Conservation (phyloP, 1,140 invertebrate genomes). For the Drosophila sp. region DNA sequence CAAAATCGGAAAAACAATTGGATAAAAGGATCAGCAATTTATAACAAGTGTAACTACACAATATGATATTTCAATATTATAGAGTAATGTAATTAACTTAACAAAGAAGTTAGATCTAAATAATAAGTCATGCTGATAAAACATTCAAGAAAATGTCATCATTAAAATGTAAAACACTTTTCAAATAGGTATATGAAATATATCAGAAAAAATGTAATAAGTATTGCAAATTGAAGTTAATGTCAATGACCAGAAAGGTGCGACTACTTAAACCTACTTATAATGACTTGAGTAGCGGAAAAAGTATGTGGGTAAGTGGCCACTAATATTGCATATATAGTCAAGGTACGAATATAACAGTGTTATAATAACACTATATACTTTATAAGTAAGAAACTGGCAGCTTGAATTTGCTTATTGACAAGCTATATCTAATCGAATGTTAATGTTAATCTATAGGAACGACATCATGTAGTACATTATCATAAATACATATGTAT, state of each 20-base stretch:
- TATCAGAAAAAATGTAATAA: neutral
- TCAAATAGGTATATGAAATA: too few relatives aligned
- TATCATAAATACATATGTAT: neutral
- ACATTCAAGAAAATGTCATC: neutral
- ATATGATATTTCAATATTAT: too few relatives aligned
- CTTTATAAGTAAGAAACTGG: constrained; percentile 7
- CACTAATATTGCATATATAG: constrained; percentile 9
- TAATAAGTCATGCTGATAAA: neutral
- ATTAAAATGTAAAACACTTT: neutral
- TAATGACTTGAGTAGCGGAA: neutral
- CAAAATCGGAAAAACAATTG: too few relatives aligned
- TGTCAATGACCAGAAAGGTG: constrained; percentile 2
- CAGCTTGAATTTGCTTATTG: constrained; percentile 7
- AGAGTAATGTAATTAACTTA: too few relatives aligned
- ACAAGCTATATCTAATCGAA: constrained; percentile 39
- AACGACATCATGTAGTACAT: neutral
- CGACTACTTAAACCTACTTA: neutral
- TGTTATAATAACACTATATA: neutral
- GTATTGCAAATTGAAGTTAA: neutral
- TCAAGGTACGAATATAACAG: neutral
- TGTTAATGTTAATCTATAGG: constrained; percentile 28
- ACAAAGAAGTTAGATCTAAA: too few relatives aligned
- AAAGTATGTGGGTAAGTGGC: too few relatives aligned
- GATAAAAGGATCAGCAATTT: too few relatives aligned
- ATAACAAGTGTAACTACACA: too few relatives aligned